These are phyloP conservation scores for Drosophila equinoxialis DNA, from an alignment of 1,140 invertebrate species.

Conservation along the genomic window DNA sequence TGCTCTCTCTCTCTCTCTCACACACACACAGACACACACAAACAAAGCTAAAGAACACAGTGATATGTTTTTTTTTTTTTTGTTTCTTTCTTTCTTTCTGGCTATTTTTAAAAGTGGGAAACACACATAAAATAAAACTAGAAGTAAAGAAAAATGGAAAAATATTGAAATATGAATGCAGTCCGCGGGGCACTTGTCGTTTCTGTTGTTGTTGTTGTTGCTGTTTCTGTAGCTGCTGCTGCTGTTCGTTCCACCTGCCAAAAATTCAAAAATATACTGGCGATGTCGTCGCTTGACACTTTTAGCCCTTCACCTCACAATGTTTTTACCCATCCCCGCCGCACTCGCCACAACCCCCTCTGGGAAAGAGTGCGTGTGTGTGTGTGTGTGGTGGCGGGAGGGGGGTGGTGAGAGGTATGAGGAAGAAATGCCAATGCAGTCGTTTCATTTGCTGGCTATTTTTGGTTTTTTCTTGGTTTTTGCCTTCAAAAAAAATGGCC, in stretches of 20 bases:
- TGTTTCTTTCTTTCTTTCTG: not conserved
- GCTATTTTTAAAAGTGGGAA: slow-evolving; percentile 54
- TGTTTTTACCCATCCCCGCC: not conserved
- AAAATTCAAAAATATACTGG: slow-evolving; percentile 62
- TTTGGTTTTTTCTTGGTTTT: slow-evolving; percentile 46
- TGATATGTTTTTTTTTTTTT: slow-evolving; percentile 4
- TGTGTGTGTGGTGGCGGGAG: not conserved
- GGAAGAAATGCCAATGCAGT: slow-evolving; percentile 13
- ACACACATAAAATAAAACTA: slow-evolving; percentile 26
- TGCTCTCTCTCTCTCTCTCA: not conserved
- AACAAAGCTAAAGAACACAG: slow-evolving; percentile 8
- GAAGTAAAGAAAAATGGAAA: slow-evolving; percentile 36
- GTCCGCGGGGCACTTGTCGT: slow-evolving; percentile 32
- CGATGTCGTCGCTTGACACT: slow-evolving; percentile 64
- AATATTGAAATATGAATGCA: slow-evolving; percentile 80
- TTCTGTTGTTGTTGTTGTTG: slow-evolving; percentile 27
- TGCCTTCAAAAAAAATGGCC: slow-evolving; percentile 64
- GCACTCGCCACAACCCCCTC: slow-evolving; percentile 15
- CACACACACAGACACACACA: slow-evolving; percentile 8
- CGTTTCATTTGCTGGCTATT: slow-evolving; percentile 59
- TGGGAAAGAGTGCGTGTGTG: slow-evolving; percentile 8
- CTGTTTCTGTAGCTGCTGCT: slow-evolving; percentile 33
- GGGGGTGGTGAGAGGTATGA: not conserved
- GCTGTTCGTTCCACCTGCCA: slow-evolving; percentile 75
- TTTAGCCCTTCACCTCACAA: slow-evolving; percentile 42